Conservation (phyloP, 2,888 invertebrate genomes). For the Abrostola tripartita region DNA sequence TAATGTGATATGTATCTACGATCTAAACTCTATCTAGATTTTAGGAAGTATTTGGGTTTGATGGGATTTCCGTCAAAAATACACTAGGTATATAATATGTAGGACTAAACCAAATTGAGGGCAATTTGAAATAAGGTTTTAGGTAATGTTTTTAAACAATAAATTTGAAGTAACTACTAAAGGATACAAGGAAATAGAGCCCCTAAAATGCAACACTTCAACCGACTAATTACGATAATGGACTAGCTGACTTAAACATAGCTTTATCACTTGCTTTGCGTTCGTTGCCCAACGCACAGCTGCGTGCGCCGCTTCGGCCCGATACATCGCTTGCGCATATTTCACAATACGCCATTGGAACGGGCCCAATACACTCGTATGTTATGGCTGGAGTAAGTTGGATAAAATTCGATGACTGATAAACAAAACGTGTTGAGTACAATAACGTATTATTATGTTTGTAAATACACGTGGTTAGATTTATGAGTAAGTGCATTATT, state of each 20-base stretch:
- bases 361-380: conserved; percentile 28
- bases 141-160: too few relatives aligned
- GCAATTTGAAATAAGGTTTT: too few relatives aligned
- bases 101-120: too few relatives aligned
- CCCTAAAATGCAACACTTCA: not conserved
- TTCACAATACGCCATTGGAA: conserved; percentile 53
- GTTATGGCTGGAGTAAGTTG: conserved; percentile 29
- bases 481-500: too few relatives aligned
- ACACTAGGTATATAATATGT: not conserved
- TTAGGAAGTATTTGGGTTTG: not conserved
- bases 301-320: conserved; percentile 49
- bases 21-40: not conserved
- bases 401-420: conserved; percentile 26
- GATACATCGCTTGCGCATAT: conserved; percentile 50
- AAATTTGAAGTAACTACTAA: too few relatives aligned
- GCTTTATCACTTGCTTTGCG: conserved; percentile 36
- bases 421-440: conserved; percentile 21
- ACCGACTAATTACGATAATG: conserved; percentile 40
- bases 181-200: not conserved
- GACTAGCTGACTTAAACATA: conserved; percentile 36
- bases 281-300: conserved; percentile 59
- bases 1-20: not conserved
- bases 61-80: not conserved
- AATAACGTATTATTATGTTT: not conserved
- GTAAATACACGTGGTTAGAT: too few relatives aligned